Base-by-base conservation (phyloP, 2,888 invertebrate species). In the Caprella mutica region DNA sequence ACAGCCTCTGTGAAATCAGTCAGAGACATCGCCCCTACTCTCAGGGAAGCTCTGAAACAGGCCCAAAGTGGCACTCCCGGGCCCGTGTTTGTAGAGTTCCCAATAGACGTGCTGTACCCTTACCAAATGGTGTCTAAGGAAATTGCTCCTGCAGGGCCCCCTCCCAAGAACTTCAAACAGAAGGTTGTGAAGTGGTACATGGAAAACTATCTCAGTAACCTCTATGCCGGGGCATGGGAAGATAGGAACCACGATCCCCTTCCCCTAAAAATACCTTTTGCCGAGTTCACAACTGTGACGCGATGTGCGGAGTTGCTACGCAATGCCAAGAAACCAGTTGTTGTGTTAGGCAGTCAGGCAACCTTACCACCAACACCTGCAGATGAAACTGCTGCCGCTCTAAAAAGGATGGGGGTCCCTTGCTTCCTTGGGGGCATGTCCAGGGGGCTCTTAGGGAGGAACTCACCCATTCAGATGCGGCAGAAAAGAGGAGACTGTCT, bases 11-110 rank as follows among this genome's bases (percentile, higher is more conserved):
- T 80, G 1, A 73, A 70, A 6, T 71, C 72, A 46, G 71, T 80
- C 2, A 68, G 77, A 27, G 77, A 80, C 52, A 79, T 80, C 59
- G 74, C 75, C 2, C 77, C 78, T 6, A 74, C 73, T 6, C 60
- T 81, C 23, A 69, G 72, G 48, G 70, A 72, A 60, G 79, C 80
- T 8, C 70, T 80, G 46, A 72, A 75, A 59, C 68, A 69, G 19
- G 78, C 79, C 3, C 74, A 75, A 67, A 77, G 77, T 24, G 77
- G 73, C 14, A 77, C 76, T 33, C 78, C 78, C 66, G 77, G 79
- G 21, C 80, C 80, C 12, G 80, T 80, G 2, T 80, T 80, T 71
- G 76, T 80, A 30, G 80, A 80, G 68, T 74, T 80, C 62, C 80
- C 80, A 2, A 76, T 80, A 33, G 79, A 80, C 69, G 72, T 75